Base-by-base conservation (phyloP, 2,888 invertebrate species). In the Panorpa germanica region DNA sequence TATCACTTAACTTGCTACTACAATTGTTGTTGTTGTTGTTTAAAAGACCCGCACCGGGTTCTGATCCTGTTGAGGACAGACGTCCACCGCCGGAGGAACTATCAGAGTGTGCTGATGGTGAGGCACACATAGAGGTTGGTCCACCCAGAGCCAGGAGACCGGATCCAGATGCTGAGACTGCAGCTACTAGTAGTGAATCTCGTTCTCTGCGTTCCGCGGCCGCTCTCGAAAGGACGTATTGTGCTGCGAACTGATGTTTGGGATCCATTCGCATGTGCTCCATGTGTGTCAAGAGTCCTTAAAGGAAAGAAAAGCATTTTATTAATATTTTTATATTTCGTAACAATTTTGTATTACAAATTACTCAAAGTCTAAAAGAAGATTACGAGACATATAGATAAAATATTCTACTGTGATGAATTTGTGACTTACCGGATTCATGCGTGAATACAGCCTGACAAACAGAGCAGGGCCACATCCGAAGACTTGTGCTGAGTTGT, bases 241-340 rank as follows among this genome's bases (percentile, higher is more conserved):
- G 90, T 16, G 90, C 88, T 22, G 88, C 88, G 47, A 90, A 90
- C 53, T 88, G 88, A 60, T 90, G 88, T 53, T 90, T 90, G 1
- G 88, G 86, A 52, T 90, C 88, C 86, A 88, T 88, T 46, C 88
- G 68, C 88, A 90, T 88, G 51, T 88, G 86, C 46, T 90, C 88
- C 88, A 90, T 88, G 52, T 90, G 90, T 34, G 82, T 81, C 34
- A 90, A 64, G 17, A 90, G 66, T 46, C 88, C 90, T 90, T 59
- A 16, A 63, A 59, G 41, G 24, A 15, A 12, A 19, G 8, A 13
- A 17, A 10, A 17, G 29, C 37, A 39, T 31, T 12, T 18, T 28
- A 33, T 14, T 34, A 32, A 30, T 15, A 19, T 27, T 29, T 39
- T 10, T 10, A 10, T 31, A 2, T 27, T n/a, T 15, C 16, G 9